Conservation (phyloP, 1,140 invertebrate species). For the Zaprionus inermis region DNA sequence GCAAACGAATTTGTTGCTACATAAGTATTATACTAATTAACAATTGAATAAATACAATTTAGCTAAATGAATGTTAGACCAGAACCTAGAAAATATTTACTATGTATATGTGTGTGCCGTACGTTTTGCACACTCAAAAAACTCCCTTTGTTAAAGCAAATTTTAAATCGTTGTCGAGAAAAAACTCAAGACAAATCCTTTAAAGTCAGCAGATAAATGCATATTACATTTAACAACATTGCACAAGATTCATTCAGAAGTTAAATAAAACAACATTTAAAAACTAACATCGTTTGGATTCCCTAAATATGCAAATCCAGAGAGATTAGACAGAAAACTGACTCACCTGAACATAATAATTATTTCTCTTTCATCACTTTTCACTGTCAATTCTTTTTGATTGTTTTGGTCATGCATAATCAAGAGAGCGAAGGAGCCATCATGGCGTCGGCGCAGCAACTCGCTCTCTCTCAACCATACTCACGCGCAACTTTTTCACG, state of each 20-base stretch:
- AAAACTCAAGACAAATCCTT: slow-evolving; percentile 23
- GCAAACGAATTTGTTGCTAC: slow-evolving; percentile 75
- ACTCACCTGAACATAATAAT: slow-evolving; percentile 7
- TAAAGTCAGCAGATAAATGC: slow-evolving; percentile 13
- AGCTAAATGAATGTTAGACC: slow-evolving; percentile 78
- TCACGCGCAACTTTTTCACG: neutral
- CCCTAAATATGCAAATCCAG: neutral
- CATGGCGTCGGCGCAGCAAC: neutral
- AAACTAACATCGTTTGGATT: slow-evolving; percentile 14
- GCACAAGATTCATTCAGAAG: slow-evolving; percentile 47
- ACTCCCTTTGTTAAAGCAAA: slow-evolving; percentile 59
- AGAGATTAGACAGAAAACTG: neutral
- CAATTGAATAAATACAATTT: slow-evolving; percentile 32
- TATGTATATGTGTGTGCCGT: slow-evolving; percentile 16
- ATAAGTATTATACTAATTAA: slow-evolving; percentile 50
- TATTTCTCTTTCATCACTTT: neutral
- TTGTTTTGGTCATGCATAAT: no score
- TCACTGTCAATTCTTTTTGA: neutral
- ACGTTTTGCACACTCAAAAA: slow-evolving; percentile 25
- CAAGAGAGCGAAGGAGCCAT: neutral
- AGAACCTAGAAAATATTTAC: slow-evolving; percentile 58
- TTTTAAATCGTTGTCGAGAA: slow-evolving; percentile 37
- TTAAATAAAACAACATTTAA: slow-evolving; percentile 35
- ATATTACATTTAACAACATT: slow-evolving; percentile 37
- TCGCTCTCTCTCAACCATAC: neutral